Evolutionary conservation across 2,797 vertebrate genomes (phyloP).

Genomic region (Babyrousa celebensis): DNA sequence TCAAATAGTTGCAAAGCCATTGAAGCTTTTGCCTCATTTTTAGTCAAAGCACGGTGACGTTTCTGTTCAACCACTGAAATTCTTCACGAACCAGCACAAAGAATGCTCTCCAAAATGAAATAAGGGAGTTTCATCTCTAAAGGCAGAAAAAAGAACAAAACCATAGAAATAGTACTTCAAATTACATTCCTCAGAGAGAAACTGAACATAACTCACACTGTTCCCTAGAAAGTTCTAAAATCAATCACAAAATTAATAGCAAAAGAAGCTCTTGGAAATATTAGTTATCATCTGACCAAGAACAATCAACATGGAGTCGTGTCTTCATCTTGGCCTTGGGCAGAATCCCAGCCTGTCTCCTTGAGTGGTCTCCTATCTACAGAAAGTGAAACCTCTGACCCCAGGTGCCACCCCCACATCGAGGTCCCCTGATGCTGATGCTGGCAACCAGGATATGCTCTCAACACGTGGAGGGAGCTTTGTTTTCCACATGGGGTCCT

Average conservation of each 20-base stretch:
- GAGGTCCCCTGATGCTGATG: fast-evolving
- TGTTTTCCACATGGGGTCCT: neutral
- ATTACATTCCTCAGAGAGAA: neutral
- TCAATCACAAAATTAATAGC: constrained; percentile 17
- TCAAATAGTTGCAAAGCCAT: neutral
- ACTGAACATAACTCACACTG: neutral
- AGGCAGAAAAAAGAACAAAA: constrained; percentile 10
- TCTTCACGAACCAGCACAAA: constrained; percentile 21
- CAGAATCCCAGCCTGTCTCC: neutral
- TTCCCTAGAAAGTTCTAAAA: neutral
- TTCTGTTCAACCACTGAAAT: neutral
- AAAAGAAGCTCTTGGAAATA: neutral
- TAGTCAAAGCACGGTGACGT: constrained; percentile 20
- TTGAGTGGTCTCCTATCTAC: no score
- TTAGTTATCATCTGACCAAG: neutral
- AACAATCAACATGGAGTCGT: neutral
- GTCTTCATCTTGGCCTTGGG: neutral
- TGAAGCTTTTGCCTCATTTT: constrained; percentile 12
- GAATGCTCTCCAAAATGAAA: constrained; percentile 14
- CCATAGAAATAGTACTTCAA: neutral
- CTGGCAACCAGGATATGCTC: no score
- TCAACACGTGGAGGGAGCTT: neutral
- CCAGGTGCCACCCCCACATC: fast-evolving
- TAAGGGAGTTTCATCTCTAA: neutral
- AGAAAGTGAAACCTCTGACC: no score